Evolutionary conservation across 1,140 invertebrate genomes (phyloP), one percentile per base, ranked within the genome.

Genomic region (Macrostomum lignano): DNA sequence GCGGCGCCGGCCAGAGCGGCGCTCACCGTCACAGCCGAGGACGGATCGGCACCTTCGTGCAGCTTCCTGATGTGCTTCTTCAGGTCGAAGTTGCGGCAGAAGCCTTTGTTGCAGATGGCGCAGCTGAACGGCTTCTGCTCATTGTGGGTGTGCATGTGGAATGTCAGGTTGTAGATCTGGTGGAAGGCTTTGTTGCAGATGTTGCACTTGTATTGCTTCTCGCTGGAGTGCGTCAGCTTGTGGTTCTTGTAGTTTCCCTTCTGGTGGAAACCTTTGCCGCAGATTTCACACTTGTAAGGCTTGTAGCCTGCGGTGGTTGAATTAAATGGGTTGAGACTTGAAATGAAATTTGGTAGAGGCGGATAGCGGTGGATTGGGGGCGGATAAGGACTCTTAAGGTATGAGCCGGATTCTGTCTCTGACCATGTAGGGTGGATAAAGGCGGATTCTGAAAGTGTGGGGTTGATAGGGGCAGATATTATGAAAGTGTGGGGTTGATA

Each of bases 211-310:
- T 78, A 91, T 1, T 57, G 78, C 48, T 94, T 96, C 46, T 91
- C 82, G 0, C 74, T 74, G 45, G 74, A 84, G 57, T 96, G 88
- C 0, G 86, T 96, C 13, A 94, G 60, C 50, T 79, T 74, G 45
- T 98, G 88, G 55, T 96, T 96, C 59, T 94, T 94, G 58, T 93
- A 96, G 57, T 94, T 94, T 34, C 86, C 86, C 56, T 93, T 96
- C 60, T 93, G 61, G 44, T 57, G 61, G 57, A 88, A 93, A 0
- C 77, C 86, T 55, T 93, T 96, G 10, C 79, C 79, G 46, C 82
- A 93, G 46, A 70, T 75, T 46, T 88, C 79, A 55, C 82, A 93
- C 0, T 78, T 70, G 49, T 75, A 88, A 21, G 24, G 24, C n/a
- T 44, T 44, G 2, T 49, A 40, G 5, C 19, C 14, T 32, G 4